These are phyloP conservation scores for Heliconius congener DNA, from an alignment of 1,140 invertebrate species.

Conservation along the genomic window DNA sequence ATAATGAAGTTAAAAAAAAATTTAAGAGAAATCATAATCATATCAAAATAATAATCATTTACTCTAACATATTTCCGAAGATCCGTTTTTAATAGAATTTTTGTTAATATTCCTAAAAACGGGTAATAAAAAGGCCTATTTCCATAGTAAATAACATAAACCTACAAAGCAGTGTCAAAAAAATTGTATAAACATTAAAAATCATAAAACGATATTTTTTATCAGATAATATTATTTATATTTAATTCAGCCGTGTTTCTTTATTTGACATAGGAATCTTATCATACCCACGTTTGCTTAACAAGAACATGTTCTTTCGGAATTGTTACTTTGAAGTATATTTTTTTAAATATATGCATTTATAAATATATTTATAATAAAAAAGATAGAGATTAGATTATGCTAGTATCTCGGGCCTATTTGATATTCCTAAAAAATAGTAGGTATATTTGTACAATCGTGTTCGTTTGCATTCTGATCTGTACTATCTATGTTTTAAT, in stretches of 20 bases:
- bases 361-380: neutral
- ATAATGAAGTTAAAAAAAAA: no score
- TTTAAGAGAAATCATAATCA: no score
- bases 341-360: neutral
- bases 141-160: neutral
- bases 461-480: no score
- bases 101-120: no score
- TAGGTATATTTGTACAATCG: no score
- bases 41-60: no score
- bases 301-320: constrained; percentile 4
- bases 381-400: neutral
- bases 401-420: neutral
- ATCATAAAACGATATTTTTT: constrained; percentile 4
- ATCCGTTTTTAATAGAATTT: no score
- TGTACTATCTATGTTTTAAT: no score
- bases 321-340: neutral
- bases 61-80: no score
- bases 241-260: constrained; percentile 11
- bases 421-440: neutral
- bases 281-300: constrained; percentile 4
- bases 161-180: neutral
- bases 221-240: constrained; percentile 20
- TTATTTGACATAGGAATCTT: constrained; percentile 22
- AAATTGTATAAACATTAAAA: neutral
- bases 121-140: no score